Percentiles rank a stretch among this genome's conserved stretches.
phyloP scores from a whole-genome alignment of 1,140 invertebrate species.

The Trichogramma pretiosum region DNA sequence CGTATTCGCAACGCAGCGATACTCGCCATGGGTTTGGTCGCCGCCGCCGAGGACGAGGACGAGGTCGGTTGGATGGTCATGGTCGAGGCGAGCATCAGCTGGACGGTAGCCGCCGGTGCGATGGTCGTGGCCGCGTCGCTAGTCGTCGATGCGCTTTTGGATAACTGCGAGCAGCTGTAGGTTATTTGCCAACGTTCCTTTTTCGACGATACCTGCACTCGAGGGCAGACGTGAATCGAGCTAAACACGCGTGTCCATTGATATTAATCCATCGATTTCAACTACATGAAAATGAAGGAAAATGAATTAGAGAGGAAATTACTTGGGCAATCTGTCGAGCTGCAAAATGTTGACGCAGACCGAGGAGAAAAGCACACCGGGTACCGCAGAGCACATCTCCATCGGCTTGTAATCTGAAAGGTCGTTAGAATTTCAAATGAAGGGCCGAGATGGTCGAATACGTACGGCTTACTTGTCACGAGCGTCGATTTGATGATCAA shows the following conservation, averaged over 20 bases:
- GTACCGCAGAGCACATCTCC: conserved; percentile 28
- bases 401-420: conserved; percentile 26
- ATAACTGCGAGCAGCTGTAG: conserved; percentile 29
- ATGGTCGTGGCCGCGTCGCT: not conserved
- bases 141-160: conserved; percentile 18
- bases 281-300: not conserved
- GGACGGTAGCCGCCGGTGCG: not conserved
- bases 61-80: not conserved
- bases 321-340: conserved; percentile 27
- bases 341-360: conserved; percentile 30
- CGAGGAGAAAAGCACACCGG: conserved; percentile 31
- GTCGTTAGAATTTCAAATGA: no score
- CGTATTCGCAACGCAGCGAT: no score
- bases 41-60: not conserved
- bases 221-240: conserved; percentile 27
- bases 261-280: not conserved
- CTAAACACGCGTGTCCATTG: conserved; percentile 9
- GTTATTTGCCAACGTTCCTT: conserved; percentile 28
- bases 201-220: conserved; percentile 25
- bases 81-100: conserved; percentile 1
- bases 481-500: conserved; percentile 21
- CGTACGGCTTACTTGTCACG: conserved; percentile 24
- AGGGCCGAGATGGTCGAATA: conserved; percentile 6
- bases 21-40: no score
- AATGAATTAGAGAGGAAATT: conserved; percentile 12